Evolutionary conservation across 2,888 invertebrate species (phyloP).

Genomic region (Phyllotreta striolata): DNA sequence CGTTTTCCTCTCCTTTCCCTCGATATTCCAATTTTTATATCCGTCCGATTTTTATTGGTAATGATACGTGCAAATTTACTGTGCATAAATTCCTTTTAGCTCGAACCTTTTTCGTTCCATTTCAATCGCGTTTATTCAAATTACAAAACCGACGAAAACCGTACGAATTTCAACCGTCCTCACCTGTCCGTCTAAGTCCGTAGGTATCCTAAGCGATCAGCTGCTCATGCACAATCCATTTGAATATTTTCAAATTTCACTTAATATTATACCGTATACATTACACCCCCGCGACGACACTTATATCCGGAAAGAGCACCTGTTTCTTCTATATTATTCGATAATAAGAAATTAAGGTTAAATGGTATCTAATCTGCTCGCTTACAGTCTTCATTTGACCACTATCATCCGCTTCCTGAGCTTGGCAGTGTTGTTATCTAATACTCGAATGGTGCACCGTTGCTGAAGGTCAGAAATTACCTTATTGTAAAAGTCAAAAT

Average conservation of each 20-base stretch:
- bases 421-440: background rate
- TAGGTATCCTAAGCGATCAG: conserved; percentile 37
- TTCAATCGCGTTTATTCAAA: conserved; percentile 3
- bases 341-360: conserved; percentile 31
- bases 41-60: too few species aligned
- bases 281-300: conserved; percentile 47
- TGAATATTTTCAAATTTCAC: conserved; percentile 48
- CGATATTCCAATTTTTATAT: too few species aligned
- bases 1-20: conserved; percentile 2
- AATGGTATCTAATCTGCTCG: conserved; percentile 1
- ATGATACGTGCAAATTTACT: too few species aligned
- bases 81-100: too few species aligned
- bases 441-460: background rate
- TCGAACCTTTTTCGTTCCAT: too few species aligned
- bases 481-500: background rate
- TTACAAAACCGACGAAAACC: conserved; percentile 2
- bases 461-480: background rate
- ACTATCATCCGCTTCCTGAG: background rate
- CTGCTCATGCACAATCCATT: conserved; percentile 42
- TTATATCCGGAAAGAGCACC: conserved; percentile 46
- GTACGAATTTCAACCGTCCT: conserved; percentile 1
- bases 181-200: conserved; percentile 36
- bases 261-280: background rate
- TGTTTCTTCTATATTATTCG: conserved; percentile 43
- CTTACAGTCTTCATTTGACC: background rate